These are phyloP conservation scores for Alcis repandata DNA, from an alignment of 2,888 invertebrate species.

Conservation along the genomic window DNA sequence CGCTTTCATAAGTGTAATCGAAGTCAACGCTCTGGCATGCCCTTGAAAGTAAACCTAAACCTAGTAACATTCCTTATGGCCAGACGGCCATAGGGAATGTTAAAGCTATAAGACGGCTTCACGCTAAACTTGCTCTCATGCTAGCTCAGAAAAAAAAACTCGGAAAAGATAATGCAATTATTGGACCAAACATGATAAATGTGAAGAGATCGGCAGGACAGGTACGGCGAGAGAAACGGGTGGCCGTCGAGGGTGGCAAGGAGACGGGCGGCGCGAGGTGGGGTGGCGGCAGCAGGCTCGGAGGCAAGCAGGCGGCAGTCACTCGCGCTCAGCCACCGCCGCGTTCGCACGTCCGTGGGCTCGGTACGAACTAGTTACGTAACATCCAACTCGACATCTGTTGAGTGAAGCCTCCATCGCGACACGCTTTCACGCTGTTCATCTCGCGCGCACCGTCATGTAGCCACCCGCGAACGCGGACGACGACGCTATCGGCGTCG, in stretches of 20 bases:
- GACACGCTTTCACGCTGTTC: slow-evolving; percentile 80
- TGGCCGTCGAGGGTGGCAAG: slow-evolving; percentile 48
- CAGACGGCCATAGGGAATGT: slow-evolving; percentile 17
- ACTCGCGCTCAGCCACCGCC: slow-evolving; percentile 76
- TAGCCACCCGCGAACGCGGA: slow-evolving; percentile 59
- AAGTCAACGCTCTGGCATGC: slow-evolving; percentile 56
- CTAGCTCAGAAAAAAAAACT: slow-evolving; percentile 38
- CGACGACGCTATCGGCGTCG: slow-evolving; percentile 53
- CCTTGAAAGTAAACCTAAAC: slow-evolving; percentile 60
- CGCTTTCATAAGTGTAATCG: slow-evolving; percentile 60
- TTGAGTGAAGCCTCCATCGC: slow-evolving; percentile 73
- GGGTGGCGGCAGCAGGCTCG: slow-evolving; percentile 50
- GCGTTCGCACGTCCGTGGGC: slow-evolving; percentile 69
- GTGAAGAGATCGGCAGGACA: slow-evolving; percentile 39
- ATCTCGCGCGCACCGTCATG: slow-evolving; percentile 75
- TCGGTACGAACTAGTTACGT: slow-evolving; percentile 75
- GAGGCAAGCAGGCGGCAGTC: slow-evolving; percentile 51
- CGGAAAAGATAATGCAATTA: slow-evolving; percentile 44
- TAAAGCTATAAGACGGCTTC: slow-evolving; percentile 36
- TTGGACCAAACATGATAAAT: slow-evolving; percentile 56
- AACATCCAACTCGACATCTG: slow-evolving; percentile 78
- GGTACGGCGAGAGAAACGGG: slow-evolving; percentile 52
- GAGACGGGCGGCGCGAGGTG: slow-evolving; percentile 39
- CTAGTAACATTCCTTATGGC: no score
- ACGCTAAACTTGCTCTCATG: slow-evolving; percentile 37